Base-by-base conservation (phyloP, 2,888 invertebrate genomes). In the Eremobia ochroleuca region DNA sequence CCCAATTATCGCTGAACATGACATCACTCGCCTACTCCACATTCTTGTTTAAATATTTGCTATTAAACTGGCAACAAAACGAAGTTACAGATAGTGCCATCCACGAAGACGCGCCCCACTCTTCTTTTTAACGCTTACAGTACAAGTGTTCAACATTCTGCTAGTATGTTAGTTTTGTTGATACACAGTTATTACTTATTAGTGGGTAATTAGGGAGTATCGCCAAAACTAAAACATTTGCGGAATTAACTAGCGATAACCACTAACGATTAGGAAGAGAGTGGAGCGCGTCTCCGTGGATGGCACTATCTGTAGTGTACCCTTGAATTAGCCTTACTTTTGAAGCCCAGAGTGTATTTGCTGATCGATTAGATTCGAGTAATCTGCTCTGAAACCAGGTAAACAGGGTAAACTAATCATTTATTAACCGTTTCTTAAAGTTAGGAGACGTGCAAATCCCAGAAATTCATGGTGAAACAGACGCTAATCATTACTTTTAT, bases 1-100 rank as follows among this genome's bases (percentile, higher is more conserved):
- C 55, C 73, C 76, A 85, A 87, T 87, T 87, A 87, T 87, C 75
- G 75, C 74, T 43, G 70, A 67, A 77, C 80, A 73, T 84, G 73
- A 83, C 75, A 77, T 68, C n/a, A 78, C 73, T 78, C 69, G 81
- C 73, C 64, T 76, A 80, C 76, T 85, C 76, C 55, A 87, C 85
- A 87, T 87, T 84, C 87, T 85, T 81, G 77, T 81, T 81, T 64
- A 85, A 85, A 87, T 87, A 87, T 84, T 78, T 76, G 73, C 85
- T 59, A 65, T 72, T 67, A 76, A 77, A 81, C 74, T 76, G 59
- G 64, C 76, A 84, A 76, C 74, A 75, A 68, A 85, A 77, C 72
- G 79, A 73, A 77, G 76, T 62, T 73, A n/a, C n/a, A n/a, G n/a
- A n/a, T n/a, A n/a, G n/a, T n/a, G n/a, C n/a, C n/a, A n/a, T n/a